These are phyloP conservation scores for Drosophila virilis DNA, from an alignment of 1,140 invertebrate species.

Conservation along the genomic window DNA sequence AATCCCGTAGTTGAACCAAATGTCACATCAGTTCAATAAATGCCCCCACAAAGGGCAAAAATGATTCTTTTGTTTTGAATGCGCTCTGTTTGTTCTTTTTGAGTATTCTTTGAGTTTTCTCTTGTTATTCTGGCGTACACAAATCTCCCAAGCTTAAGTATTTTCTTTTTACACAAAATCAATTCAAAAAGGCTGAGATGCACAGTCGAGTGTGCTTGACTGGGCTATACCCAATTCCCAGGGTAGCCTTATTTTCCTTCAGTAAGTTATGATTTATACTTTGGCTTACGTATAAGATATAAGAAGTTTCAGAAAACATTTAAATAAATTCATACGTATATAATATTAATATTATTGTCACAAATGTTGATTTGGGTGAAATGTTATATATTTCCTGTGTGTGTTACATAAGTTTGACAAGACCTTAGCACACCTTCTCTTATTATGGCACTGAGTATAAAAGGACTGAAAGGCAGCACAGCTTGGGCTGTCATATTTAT, in stretches of 20 bases:
- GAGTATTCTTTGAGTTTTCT: constrained; percentile 14
- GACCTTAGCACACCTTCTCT: constrained; percentile 6
- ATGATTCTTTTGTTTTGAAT: constrained; percentile 26
- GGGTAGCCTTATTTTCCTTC: too few species aligned
- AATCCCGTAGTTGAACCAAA: constrained; percentile 7
- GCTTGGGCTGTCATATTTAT: constrained; percentile 41
- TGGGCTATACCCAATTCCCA: neutral
- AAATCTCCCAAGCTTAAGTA: constrained; percentile 28
- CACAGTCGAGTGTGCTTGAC: neutral
- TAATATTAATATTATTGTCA: too few species aligned
- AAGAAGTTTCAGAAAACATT: too few species aligned
- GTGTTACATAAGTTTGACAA: neutral
- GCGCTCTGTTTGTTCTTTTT: constrained; percentile 4
- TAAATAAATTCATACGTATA: too few species aligned
- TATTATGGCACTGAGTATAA: constrained; percentile 1
- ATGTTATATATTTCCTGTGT: neutral
- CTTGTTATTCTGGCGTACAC: constrained; percentile 14
- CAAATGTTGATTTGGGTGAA: too few species aligned
- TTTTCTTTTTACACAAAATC: constrained; percentile 34
- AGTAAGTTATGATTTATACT: too few species aligned
- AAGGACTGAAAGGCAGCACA: constrained; percentile 25
- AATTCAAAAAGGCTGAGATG: constrained; percentile 7
- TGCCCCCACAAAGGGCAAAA: neutral
- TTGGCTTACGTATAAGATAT: too few species aligned
- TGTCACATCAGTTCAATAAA: constrained; percentile 14